Base-by-base conservation (phyloP, 1,140 invertebrate genomes). In the Maconellicoccus hirsutus region DNA sequence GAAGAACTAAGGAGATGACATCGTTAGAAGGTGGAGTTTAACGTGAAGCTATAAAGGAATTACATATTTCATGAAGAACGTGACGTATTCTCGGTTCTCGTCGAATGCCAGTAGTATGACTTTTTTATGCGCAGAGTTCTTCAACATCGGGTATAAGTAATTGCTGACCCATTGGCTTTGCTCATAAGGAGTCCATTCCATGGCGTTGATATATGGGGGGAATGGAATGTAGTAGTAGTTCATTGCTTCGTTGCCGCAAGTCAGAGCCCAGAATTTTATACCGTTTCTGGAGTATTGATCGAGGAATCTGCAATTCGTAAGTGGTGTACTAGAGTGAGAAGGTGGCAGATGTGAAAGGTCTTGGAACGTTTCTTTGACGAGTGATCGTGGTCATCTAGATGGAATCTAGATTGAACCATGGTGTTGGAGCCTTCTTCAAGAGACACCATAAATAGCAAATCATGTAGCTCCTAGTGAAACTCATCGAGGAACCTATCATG, bases 161-260 rank as follows among this genome's bases (percentile, higher is more conserved):
- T 85, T 76, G 3, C 78, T 80, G n/a, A 91, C 78, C 84, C 89
- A 93, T 69, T 83, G 79, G 1, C 82, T 80, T 76, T 86, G 80
- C 38, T 77, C 77, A 23, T 80, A 75, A 0, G 90, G 82, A 0
- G 82, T 84, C 86, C 93, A 94, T 1, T 84, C 88, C 79, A 95
- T 84, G 19, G 83, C 83, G 77, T 93, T 88, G 19, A 76, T 74
- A 0, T 83, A 84, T 3, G n/a, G 10, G 3, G 3, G 29, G 29
- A 6, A 33, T 33, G 29, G 3, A 12, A 33, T 6, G 29, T 33
- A 33, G 29, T 33, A 12, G 3, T 3, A 33, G 69, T 84, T 82
- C 0, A 80, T 71, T 0, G 87, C 86, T 73, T 89, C 86, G 70
- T 89, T 89, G 1, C 86, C 86, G 0, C 86, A 86, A 4, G 86